Evolutionary conservation across 2,888 invertebrate species (phyloP).

Genomic region (Sceliomorpha sp.): DNA sequence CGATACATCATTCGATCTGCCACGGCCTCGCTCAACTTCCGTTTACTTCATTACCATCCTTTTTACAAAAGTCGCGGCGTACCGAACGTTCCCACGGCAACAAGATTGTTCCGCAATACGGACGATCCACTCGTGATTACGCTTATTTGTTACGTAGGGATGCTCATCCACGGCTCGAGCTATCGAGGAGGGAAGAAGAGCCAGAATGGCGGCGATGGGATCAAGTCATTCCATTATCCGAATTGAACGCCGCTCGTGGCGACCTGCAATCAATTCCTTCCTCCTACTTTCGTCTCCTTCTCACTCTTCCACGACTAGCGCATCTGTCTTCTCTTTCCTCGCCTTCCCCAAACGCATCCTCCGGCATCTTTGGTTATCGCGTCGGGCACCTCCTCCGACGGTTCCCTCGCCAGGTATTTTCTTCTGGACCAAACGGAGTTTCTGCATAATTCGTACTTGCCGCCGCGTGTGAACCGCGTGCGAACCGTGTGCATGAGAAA

Average conservation of each 20-base stretch:
- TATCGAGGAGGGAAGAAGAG: constrained; percentile 11
- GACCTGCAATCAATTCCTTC: constrained; percentile 65
- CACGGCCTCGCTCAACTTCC: too few relatives aligned
- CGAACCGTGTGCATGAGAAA: too few relatives aligned
- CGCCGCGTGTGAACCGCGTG: constrained; percentile 43
- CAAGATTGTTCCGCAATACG: background rate
- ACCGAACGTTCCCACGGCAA: constrained; percentile 7
- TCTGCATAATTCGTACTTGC: constrained; percentile 44
- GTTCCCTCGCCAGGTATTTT: constrained; percentile 10
- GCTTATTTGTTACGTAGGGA: constrained; percentile 11
- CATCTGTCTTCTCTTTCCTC: constrained; percentile 23
- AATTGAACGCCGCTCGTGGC: constrained; percentile 75
- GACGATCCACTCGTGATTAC: constrained; percentile 16
- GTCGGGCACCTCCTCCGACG: background rate
- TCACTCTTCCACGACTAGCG: constrained; percentile 3
- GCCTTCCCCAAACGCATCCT: background rate
- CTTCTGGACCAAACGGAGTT: constrained; percentile 50
- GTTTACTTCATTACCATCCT: background rate
- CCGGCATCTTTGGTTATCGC: constrained; percentile 25
- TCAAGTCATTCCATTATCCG: constrained; percentile 79
- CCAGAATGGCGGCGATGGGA: constrained; percentile 62
- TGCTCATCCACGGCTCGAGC: background rate
- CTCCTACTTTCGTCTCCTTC: constrained; percentile 41
- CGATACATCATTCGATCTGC: too few relatives aligned
- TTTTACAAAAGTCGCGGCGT: background rate